These are phyloP conservation scores for Andrena chrysosceles DNA, from an alignment of 2,888 invertebrate genomes.

Conservation along the genomic window DNA sequence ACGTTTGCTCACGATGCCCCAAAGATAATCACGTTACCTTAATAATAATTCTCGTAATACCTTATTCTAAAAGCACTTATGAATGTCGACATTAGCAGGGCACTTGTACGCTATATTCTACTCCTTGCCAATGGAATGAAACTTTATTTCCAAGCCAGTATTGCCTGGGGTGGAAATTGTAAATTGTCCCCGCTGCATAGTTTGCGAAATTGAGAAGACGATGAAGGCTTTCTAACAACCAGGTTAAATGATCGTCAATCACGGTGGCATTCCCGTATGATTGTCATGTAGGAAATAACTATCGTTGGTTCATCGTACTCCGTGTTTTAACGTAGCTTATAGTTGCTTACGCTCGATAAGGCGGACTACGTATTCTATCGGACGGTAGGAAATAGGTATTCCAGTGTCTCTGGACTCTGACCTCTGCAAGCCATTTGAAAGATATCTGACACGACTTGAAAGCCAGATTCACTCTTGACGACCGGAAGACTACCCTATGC, in stretches of 20 bases:
- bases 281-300: constrained; percentile 24
- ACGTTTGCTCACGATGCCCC: background rate
- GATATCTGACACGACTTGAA: background rate
- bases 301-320: background rate
- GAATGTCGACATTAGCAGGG: too few relatives aligned
- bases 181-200: too few relatives aligned
- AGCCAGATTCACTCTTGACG: background rate
- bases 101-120: too few relatives aligned
- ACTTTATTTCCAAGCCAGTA: too few relatives aligned
- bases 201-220: too few relatives aligned
- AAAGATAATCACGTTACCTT: background rate
- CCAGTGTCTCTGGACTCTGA: too few relatives aligned
- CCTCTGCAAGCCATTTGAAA: background rate
- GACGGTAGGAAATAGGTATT: too few relatives aligned
- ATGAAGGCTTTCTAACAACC: too few relatives aligned
- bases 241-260: background rate
- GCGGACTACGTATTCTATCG: background rate
- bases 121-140: too few relatives aligned
- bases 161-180: too few relatives aligned
- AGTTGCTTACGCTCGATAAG: background rate
- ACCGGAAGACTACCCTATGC: background rate
- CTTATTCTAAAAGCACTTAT: too few relatives aligned
- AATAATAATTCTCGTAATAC: background rate
- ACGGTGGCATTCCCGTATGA: constrained; percentile 9
- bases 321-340: background rate